These are phyloP conservation scores for Minunthozetes semirufus DNA, from an alignment of 2,888 invertebrate genomes.

Conservation along the genomic window DNA sequence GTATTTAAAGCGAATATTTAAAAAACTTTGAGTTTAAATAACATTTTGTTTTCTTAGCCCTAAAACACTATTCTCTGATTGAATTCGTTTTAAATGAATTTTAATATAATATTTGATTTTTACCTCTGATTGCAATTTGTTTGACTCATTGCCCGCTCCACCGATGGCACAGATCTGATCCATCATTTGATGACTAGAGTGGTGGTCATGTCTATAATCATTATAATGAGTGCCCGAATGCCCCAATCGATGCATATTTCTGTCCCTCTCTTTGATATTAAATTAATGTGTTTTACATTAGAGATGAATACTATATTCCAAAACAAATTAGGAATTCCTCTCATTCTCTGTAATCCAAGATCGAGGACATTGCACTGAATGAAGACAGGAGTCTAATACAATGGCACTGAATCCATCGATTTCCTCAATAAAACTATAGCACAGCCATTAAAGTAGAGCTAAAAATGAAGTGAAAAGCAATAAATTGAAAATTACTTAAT, in stretches of 20 bases:
- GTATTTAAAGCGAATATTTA: neutral
- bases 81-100: slow-evolving; percentile 12
- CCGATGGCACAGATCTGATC: neutral
- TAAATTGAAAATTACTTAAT: slow-evolving; percentile 10
- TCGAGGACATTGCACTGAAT: slow-evolving; percentile 21
- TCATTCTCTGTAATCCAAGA: neutral
- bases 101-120: slow-evolving; percentile 6
- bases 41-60: slow-evolving; percentile 6
- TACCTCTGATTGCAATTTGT: slow-evolving; percentile 19
- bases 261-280: neutral
- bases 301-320: neutral
- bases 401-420: neutral
- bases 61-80: neutral
- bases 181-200: slow-evolving; percentile 19
- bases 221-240: slow-evolving; percentile 19
- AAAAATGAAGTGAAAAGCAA: neutral
- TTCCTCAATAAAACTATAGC: slow-evolving; percentile 6
- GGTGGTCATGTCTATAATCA: slow-evolving; percentile 25
- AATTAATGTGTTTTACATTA: slow-evolving; percentile 22
- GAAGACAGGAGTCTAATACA: neutral
- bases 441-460: neutral
- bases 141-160: neutral
- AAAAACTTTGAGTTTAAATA: neutral
- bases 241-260: slow-evolving; percentile 15
- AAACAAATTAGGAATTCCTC: neutral